These are phyloP conservation scores for Dione juno DNA, from an alignment of 2,888 invertebrate genomes.

Conservation along the genomic window DNA sequence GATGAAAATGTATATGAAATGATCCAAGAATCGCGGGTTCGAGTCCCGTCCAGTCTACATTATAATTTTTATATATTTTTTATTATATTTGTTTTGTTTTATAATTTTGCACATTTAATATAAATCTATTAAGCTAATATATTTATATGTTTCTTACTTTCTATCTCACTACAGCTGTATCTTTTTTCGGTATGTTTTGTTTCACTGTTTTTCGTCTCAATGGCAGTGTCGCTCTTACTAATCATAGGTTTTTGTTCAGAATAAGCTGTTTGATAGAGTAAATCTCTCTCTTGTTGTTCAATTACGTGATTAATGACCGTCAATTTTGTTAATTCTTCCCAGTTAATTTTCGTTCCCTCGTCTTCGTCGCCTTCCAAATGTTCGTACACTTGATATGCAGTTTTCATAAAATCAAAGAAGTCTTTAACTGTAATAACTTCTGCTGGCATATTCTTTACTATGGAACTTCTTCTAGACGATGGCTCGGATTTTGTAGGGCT, in stretches of 20 bases:
- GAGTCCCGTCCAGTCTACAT: no score
- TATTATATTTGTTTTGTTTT: no score
- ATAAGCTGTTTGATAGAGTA: constrained; percentile 65
- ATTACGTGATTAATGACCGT: constrained; percentile 78
- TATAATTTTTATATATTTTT: no score
- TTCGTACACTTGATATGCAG: constrained; percentile 87
- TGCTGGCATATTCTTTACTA: constrained; percentile 60
- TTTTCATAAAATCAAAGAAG: constrained; percentile 88
- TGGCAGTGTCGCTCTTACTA: constrained; percentile 71
- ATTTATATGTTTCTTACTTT: constrained; percentile 57
- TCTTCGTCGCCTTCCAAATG: constrained; percentile 74
- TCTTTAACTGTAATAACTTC: constrained; percentile 87
- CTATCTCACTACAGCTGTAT: constrained; percentile 72
- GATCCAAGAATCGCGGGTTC: no score
- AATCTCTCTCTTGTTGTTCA: constrained; percentile 75
- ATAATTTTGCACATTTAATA: no score
- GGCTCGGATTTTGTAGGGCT: constrained; percentile 60
- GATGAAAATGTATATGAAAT: no score
- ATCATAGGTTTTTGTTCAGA: constrained; percentile 62
- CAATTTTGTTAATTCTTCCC: constrained; percentile 79
- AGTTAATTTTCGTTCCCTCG: constrained; percentile 74
- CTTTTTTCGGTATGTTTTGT: constrained; percentile 60
- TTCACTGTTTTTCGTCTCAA: constrained; percentile 61
- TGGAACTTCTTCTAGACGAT: constrained; percentile 58
- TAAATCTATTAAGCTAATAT: no score